Evolutionary conservation across 2,113 vertebrate species (phyloP), one percentile per base, ranked within the genome.

Genomic region (Stigmatopora argus): DNA sequence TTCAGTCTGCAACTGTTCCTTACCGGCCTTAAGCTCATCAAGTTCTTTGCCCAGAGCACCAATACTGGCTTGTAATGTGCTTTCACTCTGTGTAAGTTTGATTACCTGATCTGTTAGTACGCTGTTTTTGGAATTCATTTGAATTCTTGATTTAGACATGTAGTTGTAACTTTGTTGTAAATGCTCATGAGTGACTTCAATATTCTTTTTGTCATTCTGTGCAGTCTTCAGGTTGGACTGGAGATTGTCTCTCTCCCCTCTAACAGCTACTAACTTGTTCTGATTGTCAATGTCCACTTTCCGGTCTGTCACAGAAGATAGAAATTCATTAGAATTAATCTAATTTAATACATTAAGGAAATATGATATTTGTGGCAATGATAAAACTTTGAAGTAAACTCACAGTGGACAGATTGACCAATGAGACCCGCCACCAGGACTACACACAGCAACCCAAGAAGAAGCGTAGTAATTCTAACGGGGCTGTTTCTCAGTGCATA

Each of bases 351-450:
- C 12, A 56, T 19, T 5, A 12, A 19, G 1, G 0, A 21, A 21
- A 18, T 26, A 45, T 57, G 1, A 49, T 18, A 31, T 53, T 18
- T 34, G 19, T 66, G 31, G 17, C 1, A 60, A 7, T 41, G 4
- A 60, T 49, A 67, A 53, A 23, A 63, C 11, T 56, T 74, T 14
- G 52, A 34, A 7, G 19, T 14, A 2, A 38, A 85, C 88, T 88
- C 56, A 89, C 88, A 47, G 66, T 77, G 68, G 58, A 84, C 47
- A 5, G 60, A 67, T 48, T 87, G 78, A 35, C 78, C 83, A n/a
- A 86, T 83, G 73, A 83, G 11, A 45, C 23, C 74, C 26, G 38
- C 60, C 73, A 85, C 0, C n/a, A 90, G 68, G 51, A 85, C 18
- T 17, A 66, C 15, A 61, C 79, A 81, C 63, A 89, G 71, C 70